Percentiles rank a stretch among this genome's conserved stretches.
These are phyloP conservation scores for Battus philenor DNA, from an alignment of 1,140 invertebrate species.

Conservation along the genomic window DNA sequence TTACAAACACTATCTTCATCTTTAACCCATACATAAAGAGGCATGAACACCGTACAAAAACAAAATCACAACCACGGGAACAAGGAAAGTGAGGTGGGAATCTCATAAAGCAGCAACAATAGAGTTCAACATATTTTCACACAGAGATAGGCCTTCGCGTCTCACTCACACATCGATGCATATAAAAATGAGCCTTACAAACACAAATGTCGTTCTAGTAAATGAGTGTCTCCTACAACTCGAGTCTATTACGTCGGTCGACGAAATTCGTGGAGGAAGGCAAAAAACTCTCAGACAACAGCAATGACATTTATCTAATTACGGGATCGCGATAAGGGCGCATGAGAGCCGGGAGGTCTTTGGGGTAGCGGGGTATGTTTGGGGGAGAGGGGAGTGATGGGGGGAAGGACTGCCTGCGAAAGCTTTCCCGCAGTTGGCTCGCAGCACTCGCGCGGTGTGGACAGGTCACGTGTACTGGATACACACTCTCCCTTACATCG, in stretches of 20 bases:
- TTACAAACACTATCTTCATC: too few relatives aligned
- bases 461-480: constrained; percentile 11
- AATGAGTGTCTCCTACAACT: constrained; percentile 31
- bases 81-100: constrained; percentile 15
- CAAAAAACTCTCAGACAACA: constrained; percentile 49
- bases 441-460: constrained; percentile 19
- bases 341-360: too few relatives aligned
- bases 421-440: constrained; percentile 46
- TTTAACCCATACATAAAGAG: too few relatives aligned
- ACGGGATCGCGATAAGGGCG: constrained; percentile 64
- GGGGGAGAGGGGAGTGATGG: constrained; percentile 23
- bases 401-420: constrained; percentile 21
- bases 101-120: constrained; percentile 30
- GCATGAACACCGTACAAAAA: too few relatives aligned
- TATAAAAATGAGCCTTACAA: constrained; percentile 16
- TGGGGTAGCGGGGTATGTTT: constrained; percentile 22
- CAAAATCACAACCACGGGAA: too few relatives aligned
- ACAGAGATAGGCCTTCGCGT: constrained; percentile 7
- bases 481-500: background rate
- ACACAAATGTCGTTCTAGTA: constrained; percentile 32
- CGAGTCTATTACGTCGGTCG: constrained; percentile 38
- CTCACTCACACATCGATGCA: constrained; percentile 11
- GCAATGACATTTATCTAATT: constrained; percentile 73
- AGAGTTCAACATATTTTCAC: constrained; percentile 27
- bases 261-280: constrained; percentile 33